phyloP scores from a whole-genome alignment of 2,797 vertebrate genomes.

The Onychomys arenicola region DNA sequence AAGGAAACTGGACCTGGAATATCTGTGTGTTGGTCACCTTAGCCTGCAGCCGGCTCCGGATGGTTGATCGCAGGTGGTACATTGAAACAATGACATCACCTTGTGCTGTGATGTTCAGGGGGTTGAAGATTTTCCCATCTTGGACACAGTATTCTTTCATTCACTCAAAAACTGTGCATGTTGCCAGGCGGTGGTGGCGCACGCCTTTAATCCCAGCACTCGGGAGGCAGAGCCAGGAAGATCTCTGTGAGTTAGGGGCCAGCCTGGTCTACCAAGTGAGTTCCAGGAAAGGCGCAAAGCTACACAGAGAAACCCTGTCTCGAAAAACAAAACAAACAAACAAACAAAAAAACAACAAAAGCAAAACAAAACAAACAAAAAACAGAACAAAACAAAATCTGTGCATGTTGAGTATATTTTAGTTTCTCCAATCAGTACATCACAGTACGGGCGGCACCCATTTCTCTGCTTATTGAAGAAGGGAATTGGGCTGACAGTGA shows the following conservation, averaged over 20 bases:
- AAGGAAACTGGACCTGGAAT: slow-evolving; percentile 99
- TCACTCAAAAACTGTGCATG: too few species aligned
- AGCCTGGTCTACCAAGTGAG: too few species aligned
- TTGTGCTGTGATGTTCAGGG: slow-evolving; percentile 94
- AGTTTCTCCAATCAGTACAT: slow-evolving; percentile 97
- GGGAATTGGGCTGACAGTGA: slow-evolving; percentile 96
- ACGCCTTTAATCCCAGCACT: too few species aligned
- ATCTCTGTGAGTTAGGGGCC: too few species aligned
- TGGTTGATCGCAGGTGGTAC: slow-evolving; percentile 98
- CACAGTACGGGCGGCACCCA: slow-evolving; percentile 98
- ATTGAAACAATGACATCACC: slow-evolving; percentile 96
- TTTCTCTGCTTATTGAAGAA: slow-evolving; percentile 99
- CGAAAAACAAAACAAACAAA: too few species aligned
- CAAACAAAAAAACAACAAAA: too few species aligned
- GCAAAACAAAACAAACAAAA: too few species aligned
- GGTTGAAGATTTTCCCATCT: slow-evolving; percentile 96
- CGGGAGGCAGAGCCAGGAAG: too few species aligned
- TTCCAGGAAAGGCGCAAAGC: too few species aligned
- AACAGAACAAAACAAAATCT: too few species aligned
- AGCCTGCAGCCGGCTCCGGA: slow-evolving; percentile 97
- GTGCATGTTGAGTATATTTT: slow-evolving; percentile 97
- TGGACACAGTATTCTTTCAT: slow-evolving; percentile 97
- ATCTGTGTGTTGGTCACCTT: slow-evolving; percentile 99
- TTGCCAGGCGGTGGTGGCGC: too few species aligned
- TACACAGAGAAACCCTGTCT: too few species aligned